Evolutionary conservation across 2,888 invertebrate species (phyloP), one percentile per base, ranked within the genome.

Genomic region (Itoplectis maculator): DNA sequence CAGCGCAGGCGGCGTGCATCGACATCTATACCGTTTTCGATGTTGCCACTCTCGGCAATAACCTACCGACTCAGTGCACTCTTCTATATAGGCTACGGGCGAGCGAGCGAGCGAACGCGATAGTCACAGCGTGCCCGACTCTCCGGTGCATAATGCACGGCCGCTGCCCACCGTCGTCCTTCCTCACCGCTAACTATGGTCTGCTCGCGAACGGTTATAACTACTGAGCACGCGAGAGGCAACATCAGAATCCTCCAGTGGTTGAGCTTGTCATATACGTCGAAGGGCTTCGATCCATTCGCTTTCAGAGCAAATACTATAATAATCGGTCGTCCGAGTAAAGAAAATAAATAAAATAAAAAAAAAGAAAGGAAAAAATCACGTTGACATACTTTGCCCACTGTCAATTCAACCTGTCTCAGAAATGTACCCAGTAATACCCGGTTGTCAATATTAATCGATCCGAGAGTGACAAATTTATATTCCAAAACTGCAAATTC

Each of bases 161-260:
- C 23, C 59, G 54, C 23, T 74, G 63, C 75, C 23, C 47, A 37
- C 69, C 45, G 40, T 15, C 70, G 78, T 78, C 69, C 74, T 65
- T 78, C 84, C 81, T 75, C 29, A 82, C 81, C 81, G 79, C 79
- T 83, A 83, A 83, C 82, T 79, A 82, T 63, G 76, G 66, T 81
- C 76, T 79, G 80, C 59, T 72, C 80, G 79, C 83, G 81, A 84
- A 77, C 69, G 78, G 59, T 76, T 79, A 82, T 61, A 79, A 61
- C 82, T 66, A 70, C 65, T 47, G 45, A 74, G 37, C 82, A 82
- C 76, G 82, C 76, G 68, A 83, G 29, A 76, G 18, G 29, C 29
- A 23, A 79, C 45, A 66, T 47, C 47, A 66, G 20, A 49, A 63
- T 29, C 29, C 65, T 29, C 47, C 29, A 9, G 18, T 51, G 9